These are phyloP conservation scores for Salpingus planirostris DNA, from an alignment of 2,888 invertebrate genomes.

Conservation along the genomic window DNA sequence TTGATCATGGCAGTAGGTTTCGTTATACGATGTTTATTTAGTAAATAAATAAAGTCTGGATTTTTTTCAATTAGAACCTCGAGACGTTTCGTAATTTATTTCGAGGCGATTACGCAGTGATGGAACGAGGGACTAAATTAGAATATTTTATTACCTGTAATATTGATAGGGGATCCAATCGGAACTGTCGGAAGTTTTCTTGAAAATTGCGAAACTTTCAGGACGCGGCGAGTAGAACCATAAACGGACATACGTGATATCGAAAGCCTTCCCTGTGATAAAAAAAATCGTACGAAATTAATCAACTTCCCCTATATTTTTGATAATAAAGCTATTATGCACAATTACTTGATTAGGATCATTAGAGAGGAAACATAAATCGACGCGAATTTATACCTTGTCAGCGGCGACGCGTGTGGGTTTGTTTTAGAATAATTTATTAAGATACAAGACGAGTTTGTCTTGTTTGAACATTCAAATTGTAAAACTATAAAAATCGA, in stretches of 20 bases:
- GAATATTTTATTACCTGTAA: slow-evolving; percentile 53
- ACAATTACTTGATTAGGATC: not conserved
- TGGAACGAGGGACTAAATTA: not conserved
- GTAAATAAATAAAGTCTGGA: no score
- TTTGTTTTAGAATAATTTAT: no score
- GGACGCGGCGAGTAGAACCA: slow-evolving; percentile 94
- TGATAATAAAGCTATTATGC: not conserved
- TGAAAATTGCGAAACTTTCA: slow-evolving; percentile 94
- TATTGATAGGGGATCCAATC: slow-evolving; percentile 86
- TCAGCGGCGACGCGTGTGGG: no score
- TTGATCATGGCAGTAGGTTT: no score
- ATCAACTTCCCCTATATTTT: not conserved
- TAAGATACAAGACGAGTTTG: no score
- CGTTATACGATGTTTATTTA: no score
- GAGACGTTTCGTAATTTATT: no score
- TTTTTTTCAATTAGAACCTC: no score
- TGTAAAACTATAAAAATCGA: no score
- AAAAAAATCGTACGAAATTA: not conserved
- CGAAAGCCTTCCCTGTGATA: slow-evolving; percentile 83
- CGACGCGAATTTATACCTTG: no score
- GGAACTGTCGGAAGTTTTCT: slow-evolving; percentile 67
- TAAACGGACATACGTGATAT: slow-evolving; percentile 92
- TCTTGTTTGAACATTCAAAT: no score
- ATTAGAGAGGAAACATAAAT: not conserved
- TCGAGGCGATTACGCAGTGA: no score